Conservation (phyloP, 2,113 vertebrate species). For the Carettochelys insculpta region DNA sequence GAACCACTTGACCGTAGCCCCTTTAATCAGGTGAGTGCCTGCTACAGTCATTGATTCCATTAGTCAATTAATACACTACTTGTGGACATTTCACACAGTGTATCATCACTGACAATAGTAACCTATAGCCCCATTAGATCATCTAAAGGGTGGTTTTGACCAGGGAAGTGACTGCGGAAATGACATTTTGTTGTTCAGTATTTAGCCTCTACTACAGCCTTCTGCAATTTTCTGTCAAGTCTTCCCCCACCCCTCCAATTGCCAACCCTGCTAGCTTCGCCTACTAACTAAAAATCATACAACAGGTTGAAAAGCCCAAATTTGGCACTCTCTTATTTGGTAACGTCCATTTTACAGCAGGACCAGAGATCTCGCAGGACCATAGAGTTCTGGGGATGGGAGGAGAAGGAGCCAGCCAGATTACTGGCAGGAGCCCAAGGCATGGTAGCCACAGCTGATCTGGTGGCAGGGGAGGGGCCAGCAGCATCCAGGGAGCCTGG, state of each 20-base stretch:
- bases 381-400: no score
- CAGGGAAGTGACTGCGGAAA: not conserved
- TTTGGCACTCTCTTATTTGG: no score
- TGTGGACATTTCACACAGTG: slow-evolving; percentile 29
- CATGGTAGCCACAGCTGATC: no score
- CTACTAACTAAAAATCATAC: fast-evolving
- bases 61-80: slow-evolving; percentile 58
- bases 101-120: not conserved
- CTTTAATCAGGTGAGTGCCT: slow-evolving; percentile 49
- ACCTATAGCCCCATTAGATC: not conserved
- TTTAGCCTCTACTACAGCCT: not conserved
- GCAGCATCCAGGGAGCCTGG: no score
- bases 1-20: slow-evolving; percentile 1
- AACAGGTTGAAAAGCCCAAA: no score
- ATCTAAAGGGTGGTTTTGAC: not conserved
- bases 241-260: not conserved
- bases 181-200: not conserved
- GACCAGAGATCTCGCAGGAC: no score
- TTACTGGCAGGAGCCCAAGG: no score
- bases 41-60: slow-evolving; percentile 54
- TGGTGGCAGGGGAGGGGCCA: no score
- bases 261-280: not conserved
- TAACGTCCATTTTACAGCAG: no score
- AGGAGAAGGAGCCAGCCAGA: no score
- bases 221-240: not conserved